Base-by-base conservation (phyloP, 2,797 vertebrate species). In the Sebastiscus tertius region DNA sequence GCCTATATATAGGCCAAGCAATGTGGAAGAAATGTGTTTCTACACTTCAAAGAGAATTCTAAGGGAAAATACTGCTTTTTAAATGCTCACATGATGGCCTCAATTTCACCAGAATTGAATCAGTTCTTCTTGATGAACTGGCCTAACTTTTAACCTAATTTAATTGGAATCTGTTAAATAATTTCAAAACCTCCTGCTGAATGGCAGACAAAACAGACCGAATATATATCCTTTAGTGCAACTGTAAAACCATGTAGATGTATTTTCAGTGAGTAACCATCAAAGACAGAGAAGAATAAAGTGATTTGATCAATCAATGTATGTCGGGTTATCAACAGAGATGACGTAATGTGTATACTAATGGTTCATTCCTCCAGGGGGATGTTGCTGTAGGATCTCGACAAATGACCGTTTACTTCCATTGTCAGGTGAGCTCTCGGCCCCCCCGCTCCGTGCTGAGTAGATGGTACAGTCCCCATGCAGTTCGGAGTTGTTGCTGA, bases 401-500 rank as follows among this genome's bases (percentile, higher is more conserved):
- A 66, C 73, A 65, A 55, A 84, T 55, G 59, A 55, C 59, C 55
- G n/a, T 58, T 74, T 5, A 46, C 42, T 75, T 46, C 58, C 16
- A 68, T 39, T 52, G 87, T 89, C 93, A 94, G 93, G 90, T 95
- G 94, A 89, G 86, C 83, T 39, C 27, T 26, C 13, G 60, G 39
- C 36, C 86, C 65, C 95, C 95, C 93, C 71, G 79, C 84, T 64
- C 24, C 1, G 36, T 1, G 26, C 9, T 0, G 59, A 0, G 42
- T 2, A 90, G 71, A 85, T 96, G 96, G 96, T 96, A 94, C 93
- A 24, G 92, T 95, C 96, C 95, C 84, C 93, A 90, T 91, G 91
- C 94, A 91, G 93, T 91, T 87, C 90, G 83, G 94, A 96, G 95
- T 94, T 94, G 96, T 95, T 95, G 95, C 96, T 89, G 96, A 96